Conservation (phyloP, 2,888 invertebrate genomes). For the Candidula unifasciata region DNA sequence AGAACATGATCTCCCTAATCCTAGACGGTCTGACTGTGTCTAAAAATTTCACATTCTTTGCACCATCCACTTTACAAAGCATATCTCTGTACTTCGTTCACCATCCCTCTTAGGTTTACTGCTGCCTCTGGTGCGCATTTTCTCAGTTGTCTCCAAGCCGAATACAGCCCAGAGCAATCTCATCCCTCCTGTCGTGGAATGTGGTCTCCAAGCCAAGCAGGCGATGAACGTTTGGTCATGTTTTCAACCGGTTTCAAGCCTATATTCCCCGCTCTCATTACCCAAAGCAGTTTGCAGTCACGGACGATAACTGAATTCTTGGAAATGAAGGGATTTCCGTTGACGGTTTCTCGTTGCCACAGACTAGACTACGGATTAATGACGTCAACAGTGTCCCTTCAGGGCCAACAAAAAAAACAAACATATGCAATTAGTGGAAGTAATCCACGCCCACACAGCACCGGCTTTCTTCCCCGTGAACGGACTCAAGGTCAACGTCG, state of each 20-base stretch:
- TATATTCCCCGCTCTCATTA: background rate
- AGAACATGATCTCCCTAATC: no score
- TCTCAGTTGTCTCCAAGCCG: no score
- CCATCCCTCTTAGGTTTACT: no score
- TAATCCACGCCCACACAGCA: background rate
- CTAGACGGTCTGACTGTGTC: no score
- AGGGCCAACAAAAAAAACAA: background rate
- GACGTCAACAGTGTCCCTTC: background rate
- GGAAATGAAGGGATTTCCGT: background rate
- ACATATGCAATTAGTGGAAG: background rate
- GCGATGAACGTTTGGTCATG: background rate
- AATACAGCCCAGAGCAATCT: no score
- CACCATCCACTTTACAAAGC: no score
- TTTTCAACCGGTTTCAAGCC: background rate
- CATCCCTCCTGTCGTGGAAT: no score
- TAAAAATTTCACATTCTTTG: no score
- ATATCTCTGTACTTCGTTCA: no score
- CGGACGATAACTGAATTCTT: background rate
- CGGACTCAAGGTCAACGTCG: no score
- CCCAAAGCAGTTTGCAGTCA: background rate
- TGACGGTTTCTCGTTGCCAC: background rate
- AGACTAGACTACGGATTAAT: background rate
- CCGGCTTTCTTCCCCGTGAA: background rate
- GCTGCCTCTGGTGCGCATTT: no score
- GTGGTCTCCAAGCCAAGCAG: background rate